Conservation (phyloP, 53 echinoderm and acorn worm genomes). For the Mesocentrotus franciscanus region DNA sequence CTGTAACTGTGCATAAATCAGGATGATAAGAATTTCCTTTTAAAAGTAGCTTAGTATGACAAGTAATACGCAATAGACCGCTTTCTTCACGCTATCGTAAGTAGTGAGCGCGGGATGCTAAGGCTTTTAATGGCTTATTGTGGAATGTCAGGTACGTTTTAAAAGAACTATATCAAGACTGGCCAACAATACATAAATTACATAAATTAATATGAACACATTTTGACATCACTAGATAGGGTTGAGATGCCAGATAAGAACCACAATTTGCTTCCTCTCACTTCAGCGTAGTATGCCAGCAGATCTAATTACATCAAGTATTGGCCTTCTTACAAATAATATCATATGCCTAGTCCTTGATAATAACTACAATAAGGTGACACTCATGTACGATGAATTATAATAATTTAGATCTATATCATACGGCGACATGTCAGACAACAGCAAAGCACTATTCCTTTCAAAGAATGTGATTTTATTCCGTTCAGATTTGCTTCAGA, state of each 20-base stretch:
- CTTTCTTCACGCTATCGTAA: too few species aligned
- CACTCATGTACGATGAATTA: background rate
- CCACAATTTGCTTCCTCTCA: background rate
- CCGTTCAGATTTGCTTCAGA: background rate
- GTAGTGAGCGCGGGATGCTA: too few species aligned
- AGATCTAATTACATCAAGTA: background rate
- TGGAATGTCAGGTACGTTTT: too few species aligned
- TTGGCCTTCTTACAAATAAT: background rate
- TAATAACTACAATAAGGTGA: background rate
- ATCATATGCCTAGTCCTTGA: background rate
- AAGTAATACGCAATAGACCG: too few species aligned
- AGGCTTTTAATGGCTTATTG: too few species aligned
- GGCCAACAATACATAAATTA: background rate
- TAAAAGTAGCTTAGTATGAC: too few species aligned
- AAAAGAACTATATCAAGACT: too few species aligned
- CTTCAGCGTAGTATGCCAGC: background rate
- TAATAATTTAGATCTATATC: background rate
- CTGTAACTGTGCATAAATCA: too few species aligned
- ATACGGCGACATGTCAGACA: background rate
- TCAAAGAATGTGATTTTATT: background rate
- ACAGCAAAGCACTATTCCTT: background rate
- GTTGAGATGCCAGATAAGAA: background rate
- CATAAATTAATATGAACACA: background rate
- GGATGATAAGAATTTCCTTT: too few species aligned
- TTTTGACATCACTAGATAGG: background rate